A percentile compares a stretch with the other conserved stretches of the same genome.
Conservation (phyloP, 2,888 invertebrate species). For the Trachelus tabidus region DNA sequence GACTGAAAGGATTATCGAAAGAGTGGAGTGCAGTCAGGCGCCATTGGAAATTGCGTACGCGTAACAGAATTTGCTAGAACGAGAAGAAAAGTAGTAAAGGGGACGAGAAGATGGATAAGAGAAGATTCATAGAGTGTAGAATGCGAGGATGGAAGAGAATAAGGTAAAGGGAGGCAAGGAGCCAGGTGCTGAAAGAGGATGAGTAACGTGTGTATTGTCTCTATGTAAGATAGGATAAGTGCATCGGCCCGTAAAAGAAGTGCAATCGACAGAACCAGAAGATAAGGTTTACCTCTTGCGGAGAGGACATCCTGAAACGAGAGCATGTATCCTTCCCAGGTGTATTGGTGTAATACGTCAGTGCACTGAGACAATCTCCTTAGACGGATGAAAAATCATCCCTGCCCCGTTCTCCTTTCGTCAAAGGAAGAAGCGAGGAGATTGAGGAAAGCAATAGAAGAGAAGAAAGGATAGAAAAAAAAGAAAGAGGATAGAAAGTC, state of each 20-base stretch:
- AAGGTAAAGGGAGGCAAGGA: background rate
- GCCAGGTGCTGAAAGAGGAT: background rate
- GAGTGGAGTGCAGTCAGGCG: background rate
- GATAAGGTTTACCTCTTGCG: background rate
- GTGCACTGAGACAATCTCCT: slow-evolving; percentile 1
- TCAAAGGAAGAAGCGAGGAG: background rate
- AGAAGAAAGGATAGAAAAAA: too few species aligned
- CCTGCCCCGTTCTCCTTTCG: background rate
- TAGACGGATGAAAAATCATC: background rate
- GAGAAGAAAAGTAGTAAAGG: background rate
- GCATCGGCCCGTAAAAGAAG: background rate
- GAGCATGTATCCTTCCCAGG: background rate
- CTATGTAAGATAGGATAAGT: background rate
- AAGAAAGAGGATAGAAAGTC: background rate
- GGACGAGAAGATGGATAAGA: background rate
- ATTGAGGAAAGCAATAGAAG: too few species aligned
- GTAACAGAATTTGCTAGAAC: background rate
- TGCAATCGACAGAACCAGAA: background rate
- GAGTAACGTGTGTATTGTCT: background rate
- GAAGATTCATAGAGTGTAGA: background rate
- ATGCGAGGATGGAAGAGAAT: background rate
- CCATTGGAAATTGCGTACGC: background rate
- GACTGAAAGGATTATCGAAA: background rate
- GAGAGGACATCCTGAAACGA: background rate
- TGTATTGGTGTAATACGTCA: background rate